Percentiles rank a stretch among this genome's conserved stretches.
These are phyloP conservation scores for Tetheella fluctuosa DNA, from an alignment of 2,888 invertebrate genomes.

Conservation along the genomic window DNA sequence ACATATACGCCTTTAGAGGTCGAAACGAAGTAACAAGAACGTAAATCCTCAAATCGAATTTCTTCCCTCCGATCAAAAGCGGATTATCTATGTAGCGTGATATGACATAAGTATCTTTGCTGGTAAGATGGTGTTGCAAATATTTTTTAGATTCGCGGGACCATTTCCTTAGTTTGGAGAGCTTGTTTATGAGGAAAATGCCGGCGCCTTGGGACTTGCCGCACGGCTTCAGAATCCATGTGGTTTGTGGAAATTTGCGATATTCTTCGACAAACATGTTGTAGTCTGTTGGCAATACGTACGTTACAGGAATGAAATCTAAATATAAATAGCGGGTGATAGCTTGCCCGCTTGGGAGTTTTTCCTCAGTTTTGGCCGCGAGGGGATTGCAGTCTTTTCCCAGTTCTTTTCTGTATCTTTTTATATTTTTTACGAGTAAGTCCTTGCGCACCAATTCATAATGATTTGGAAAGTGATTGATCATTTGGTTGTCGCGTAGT, in stretches of 20 bases:
- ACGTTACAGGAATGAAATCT: conserved; percentile 97
- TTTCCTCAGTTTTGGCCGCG: conserved; percentile 87
- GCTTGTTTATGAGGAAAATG: conserved; percentile 96
- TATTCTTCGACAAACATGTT: conserved; percentile 98
- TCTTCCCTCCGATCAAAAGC: conserved; percentile 95
- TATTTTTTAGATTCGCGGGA: conserved; percentile 93
- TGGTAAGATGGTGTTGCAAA: conserved; percentile 89
- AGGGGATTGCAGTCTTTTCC: conserved; percentile 94
- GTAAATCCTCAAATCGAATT: conserved; percentile 96
- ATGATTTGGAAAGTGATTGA: conserved; percentile 98
- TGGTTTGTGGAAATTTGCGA: conserved; percentile 94
- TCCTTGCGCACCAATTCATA: conserved; percentile 98
- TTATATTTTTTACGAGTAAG: conserved; percentile 96
- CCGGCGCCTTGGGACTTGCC: conserved; percentile 96
- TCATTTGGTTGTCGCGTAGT: conserved; percentile 92
- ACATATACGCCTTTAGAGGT: conserved; percentile 96
- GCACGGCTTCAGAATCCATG: conserved; percentile 98
- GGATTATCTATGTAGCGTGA: conserved; percentile 98
- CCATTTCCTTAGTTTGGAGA: conserved; percentile 95
- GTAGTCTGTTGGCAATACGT: conserved; percentile 96
- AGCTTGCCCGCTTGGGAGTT: conserved; percentile 82
- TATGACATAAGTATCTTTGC: conserved; percentile 96
- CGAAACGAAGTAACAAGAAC: conserved; percentile 96
- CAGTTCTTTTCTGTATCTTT: conserved; percentile 94
- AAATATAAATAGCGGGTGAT: conserved; percentile 89